Base-by-base conservation (phyloP, 2,797 vertebrate species). In the Sardinella longiceps region DNA sequence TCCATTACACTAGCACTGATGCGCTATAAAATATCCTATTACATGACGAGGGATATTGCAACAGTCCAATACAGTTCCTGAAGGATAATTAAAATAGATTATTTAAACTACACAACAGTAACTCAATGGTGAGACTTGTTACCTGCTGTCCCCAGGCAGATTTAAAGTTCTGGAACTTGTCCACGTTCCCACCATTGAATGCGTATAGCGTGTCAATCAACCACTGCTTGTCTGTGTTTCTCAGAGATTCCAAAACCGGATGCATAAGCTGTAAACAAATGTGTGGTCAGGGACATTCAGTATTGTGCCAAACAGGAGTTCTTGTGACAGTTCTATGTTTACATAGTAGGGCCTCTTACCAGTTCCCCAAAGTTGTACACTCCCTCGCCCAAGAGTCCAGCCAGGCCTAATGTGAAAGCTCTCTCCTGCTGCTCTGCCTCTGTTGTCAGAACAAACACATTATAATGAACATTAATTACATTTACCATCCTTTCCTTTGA, bases 301-400 rank as follows among this genome's bases (percentile, higher is more conserved):
- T 10, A 25, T 37, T 43, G 37, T 23, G 20, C 63, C 63, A 33
- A 70, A 5, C 70, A 77, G 37, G 6, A 23, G 15, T 20, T 5
- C 43, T 6, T 9, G 70, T 7, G 2, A 77, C 18, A 23, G 33
- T 7, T 43, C 12, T 18, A 3, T 77, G 37, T 30, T 33, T 33
- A 14, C 63, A 43, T 2, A 7, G 51, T 23, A 60, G 3, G 5
- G n/a, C 23, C 46, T 86, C 95, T 93, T 90, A 99, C 98, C 90
- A 99, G 94, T 90, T 99, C 98, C 88, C 98, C 98, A 0, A 99
- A 99, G 94, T 99, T 99, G 90, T 99, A 99, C 84, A 99, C 97
- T 0, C 98, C 98, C 91, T 99, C 98, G 12, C 98, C 98, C 6
- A 99, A 89, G 37, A 99, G 96, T 53, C 98, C 98, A 0, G 98